Evolutionary conservation across 1,140 invertebrate genomes (phyloP).

Genomic region (Bradynema listronoti): DNA sequence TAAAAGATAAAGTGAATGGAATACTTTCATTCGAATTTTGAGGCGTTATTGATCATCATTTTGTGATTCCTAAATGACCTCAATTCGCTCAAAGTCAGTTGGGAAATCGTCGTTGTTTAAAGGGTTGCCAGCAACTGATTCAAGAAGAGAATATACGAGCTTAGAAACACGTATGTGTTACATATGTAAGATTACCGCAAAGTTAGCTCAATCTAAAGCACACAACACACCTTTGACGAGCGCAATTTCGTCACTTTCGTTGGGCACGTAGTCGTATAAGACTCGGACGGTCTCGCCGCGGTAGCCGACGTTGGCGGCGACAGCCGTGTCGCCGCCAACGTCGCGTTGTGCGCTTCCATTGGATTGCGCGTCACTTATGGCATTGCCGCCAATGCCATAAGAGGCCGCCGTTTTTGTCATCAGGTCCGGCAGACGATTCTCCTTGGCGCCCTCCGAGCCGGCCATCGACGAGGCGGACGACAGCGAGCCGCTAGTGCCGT

Average conservation of each 20-base stretch:
- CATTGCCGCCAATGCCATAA: not conserved
- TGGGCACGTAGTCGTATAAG: conserved; percentile 51
- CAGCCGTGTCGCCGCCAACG: not conserved
- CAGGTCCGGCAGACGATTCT: not conserved
- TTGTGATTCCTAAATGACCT: too few species aligned
- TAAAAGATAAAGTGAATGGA: too few species aligned
- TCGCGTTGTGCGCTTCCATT: not conserved
- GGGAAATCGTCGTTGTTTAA: too few species aligned
- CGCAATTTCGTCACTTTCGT: conserved; percentile 47
- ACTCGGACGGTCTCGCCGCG: conserved; percentile 30
- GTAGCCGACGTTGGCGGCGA: conserved; percentile 2
- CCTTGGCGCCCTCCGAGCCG: not conserved
- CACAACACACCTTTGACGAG: conserved; percentile 43
- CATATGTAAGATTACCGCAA: too few species aligned
- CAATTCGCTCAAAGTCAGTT: too few species aligned
- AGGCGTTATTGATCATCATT: too few species aligned
- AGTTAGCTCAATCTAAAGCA: too few species aligned
- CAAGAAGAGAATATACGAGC: too few species aligned
- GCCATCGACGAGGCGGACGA: not conserved
- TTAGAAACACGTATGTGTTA: too few species aligned
- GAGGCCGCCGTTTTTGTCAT: not conserved
- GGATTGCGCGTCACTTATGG: not conserved
- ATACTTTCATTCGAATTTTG: too few species aligned
- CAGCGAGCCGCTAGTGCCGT: too few species aligned
- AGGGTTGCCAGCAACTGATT: too few species aligned